phyloP scores from a whole-genome alignment of 2,888 invertebrate species.

The Drosophila parthenogenetica region DNA sequence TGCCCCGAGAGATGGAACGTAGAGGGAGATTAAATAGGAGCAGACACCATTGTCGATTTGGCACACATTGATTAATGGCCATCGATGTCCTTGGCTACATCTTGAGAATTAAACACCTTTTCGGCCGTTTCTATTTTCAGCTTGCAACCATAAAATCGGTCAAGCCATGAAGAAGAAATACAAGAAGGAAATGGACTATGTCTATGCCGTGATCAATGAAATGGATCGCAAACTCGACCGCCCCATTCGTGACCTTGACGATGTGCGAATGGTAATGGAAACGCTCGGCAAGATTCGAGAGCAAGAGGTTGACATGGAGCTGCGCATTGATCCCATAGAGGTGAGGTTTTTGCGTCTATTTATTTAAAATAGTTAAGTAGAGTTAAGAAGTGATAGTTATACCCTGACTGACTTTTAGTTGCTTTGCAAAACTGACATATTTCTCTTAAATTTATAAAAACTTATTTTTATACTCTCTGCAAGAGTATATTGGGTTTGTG shows the following conservation, averaged over 20 bases:
- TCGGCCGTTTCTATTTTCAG: constrained; percentile 83
- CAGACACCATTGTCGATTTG: constrained; percentile 31
- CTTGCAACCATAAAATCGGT: constrained; percentile 92
- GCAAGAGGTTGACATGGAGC: constrained; percentile 97
- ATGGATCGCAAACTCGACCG: constrained; percentile 95
- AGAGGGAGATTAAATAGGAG: neutral
- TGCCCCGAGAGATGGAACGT: neutral
- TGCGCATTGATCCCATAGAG: constrained; percentile 97
- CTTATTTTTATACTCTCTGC: no score
- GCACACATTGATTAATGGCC: constrained; percentile 72
- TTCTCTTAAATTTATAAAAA: no score
- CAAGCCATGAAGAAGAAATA: constrained; percentile 95
- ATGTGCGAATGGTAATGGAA: constrained; percentile 97
- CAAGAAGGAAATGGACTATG: constrained; percentile 96
- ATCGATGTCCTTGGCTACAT: constrained; percentile 29
- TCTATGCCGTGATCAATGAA: constrained; percentile 95
- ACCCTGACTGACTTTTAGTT: no score
- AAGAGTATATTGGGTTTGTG: no score
- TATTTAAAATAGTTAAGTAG: no score
- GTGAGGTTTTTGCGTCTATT: constrained; percentile 72
- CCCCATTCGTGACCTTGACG: constrained; percentile 96
- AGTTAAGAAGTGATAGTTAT: no score
- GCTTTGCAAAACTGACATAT: no score
- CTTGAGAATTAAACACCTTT: constrained; percentile 43
- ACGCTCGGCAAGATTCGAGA: constrained; percentile 96